These are phyloP conservation scores for Periphyllus acericola DNA, from an alignment of 2,888 invertebrate genomes.

Conservation along the genomic window DNA sequence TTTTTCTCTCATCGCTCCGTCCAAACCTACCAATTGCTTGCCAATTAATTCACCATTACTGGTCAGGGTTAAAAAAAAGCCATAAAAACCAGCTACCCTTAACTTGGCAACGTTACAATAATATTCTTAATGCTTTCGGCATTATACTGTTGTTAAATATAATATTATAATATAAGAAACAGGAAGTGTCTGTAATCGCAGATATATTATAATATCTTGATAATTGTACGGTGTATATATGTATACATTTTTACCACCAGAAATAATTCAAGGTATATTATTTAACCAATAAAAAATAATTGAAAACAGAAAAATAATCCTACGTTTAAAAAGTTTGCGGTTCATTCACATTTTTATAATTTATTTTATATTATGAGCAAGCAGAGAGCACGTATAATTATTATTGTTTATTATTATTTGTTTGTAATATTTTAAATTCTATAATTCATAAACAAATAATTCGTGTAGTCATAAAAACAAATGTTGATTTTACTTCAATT, in stretches of 20 bases:
- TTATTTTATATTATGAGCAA: neutral
- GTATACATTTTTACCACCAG: neutral
- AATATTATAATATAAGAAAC: conserved; percentile 31
- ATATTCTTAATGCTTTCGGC: conserved; percentile 53
- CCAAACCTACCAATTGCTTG: conserved; percentile 55
- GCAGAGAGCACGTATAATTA: neutral
- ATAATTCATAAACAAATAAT: no score
- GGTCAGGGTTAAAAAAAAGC: conserved; percentile 58
- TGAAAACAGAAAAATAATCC: neutral
- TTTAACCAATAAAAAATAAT: neutral
- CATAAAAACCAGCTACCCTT: conserved; percentile 60
- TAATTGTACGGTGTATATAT: neutral
- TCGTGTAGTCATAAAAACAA: no score
- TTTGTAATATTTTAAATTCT: no score
- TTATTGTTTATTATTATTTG: no score
- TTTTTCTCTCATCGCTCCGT: conserved; percentile 27
- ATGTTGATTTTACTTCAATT: no score
- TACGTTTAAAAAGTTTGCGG: neutral
- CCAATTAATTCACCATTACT: conserved; percentile 60
- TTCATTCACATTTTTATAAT: neutral
- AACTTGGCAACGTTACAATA: conserved; percentile 61
- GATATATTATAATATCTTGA: neutral
- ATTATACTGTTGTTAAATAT: conserved; percentile 39
- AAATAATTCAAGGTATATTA: neutral
- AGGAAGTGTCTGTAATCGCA: neutral